Base-by-base conservation (phyloP, 2,113 vertebrate species). In the Ailuropoda melanoleuca region DNA sequence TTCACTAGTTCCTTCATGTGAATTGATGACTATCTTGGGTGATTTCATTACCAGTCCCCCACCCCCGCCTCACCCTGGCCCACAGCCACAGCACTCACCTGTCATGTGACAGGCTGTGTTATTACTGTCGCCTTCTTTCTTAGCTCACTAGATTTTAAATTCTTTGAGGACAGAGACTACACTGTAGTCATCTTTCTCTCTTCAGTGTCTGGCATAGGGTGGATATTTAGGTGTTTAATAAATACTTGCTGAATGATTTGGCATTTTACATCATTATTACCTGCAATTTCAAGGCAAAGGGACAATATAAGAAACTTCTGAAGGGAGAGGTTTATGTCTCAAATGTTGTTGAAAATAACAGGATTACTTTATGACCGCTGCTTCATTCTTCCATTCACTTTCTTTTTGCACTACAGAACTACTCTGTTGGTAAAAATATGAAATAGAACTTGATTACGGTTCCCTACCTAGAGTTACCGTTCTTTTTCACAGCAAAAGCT, bases 21-120 rank as follows among this genome's bases (percentile, higher is more conserved):
- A 86, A 15, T 6, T 8, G 19, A 31, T 55, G 43, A n/a, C 6
- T 34, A 39, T 75, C 43, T 48, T 39, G 14, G 14, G 8, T 31
- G 24, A 6, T 34, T 50, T 24, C 53, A 18, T 62, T n/a, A 37
- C 66, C 8, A 19, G 66, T 8, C 55, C 31, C 43, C 4, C 4
- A 4, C 1, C 0, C 15, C 26, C 8, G 0, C 8, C 37, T 3
- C 8, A 1, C 18, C 8, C 66, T 4, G 18, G 18, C 66, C 66
- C 66, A 19, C 8, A 68, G 34, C 66, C 34, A n/a, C 18, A 18
- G 12, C 4, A 1, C 4, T 46, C 6, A 26, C 21, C 37, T 56
- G 26, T 90, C 70, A 34, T 4, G 0, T 39, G 18, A 15, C 15
- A 34, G 7, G 18, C 26, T 12, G 2, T 50, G 31, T 58, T 55